These are phyloP conservation scores for Indicator indicator DNA, from an alignment of 2,113 vertebrate species.

Conservation along the genomic window DNA sequence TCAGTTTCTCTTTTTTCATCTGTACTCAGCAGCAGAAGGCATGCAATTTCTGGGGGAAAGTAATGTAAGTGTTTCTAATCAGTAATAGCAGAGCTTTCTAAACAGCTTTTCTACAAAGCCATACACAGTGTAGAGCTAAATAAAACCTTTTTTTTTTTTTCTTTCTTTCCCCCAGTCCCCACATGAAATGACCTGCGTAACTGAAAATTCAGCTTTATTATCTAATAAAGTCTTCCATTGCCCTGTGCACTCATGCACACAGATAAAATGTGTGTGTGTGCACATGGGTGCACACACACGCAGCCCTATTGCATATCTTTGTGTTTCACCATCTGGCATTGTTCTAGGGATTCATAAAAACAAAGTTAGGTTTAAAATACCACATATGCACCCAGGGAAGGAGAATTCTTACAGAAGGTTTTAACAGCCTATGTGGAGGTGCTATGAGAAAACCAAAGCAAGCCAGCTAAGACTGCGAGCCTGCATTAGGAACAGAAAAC, in stretches of 20 bases:
- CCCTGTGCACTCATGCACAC: not conserved
- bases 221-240: not conserved
- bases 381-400: not conserved
- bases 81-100: not conserved
- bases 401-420: not conserved
- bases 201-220: not conserved
- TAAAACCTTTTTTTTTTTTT: not conserved
- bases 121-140: not conserved
- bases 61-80: not conserved
- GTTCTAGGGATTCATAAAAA: conserved; percentile 22
- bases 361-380: not conserved
- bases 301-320: not conserved
- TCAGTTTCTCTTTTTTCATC: not conserved
- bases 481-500: accelerated
- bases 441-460: accelerated
- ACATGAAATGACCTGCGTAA: not conserved
- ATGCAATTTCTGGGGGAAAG: not conserved
- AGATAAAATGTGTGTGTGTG: not conserved
- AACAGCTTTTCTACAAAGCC: not conserved
- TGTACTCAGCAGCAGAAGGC: not conserved
- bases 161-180: not conserved
- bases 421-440: accelerated
- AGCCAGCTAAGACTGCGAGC: accelerated
- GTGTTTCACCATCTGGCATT: not conserved
- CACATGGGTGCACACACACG: accelerated